Percentiles rank a stretch among this genome's conserved stretches.
phyloP scores from a whole-genome alignment of 2,797 vertebrate species.

The Hydrophis major region DNA sequence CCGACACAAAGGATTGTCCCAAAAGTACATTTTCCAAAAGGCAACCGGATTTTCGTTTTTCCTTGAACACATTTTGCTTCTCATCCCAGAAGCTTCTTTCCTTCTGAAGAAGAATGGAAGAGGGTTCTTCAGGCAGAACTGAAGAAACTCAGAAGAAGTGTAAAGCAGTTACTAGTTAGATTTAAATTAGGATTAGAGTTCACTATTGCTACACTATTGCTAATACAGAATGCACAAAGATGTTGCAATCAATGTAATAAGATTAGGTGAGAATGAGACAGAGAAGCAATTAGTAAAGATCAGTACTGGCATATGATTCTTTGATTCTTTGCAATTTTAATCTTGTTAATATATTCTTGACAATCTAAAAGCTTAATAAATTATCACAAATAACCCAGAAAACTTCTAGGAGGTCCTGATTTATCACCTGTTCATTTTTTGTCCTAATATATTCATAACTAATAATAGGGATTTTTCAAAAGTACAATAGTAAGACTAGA shows the following conservation, averaged over 20 bases:
- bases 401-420: background rate
- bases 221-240: background rate
- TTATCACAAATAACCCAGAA: background rate
- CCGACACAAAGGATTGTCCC: no score
- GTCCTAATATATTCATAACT: background rate
- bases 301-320: background rate
- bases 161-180: background rate
- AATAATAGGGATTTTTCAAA: background rate
- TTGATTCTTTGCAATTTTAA: background rate
- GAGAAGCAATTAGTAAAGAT: background rate
- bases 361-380: background rate
- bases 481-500: background rate
- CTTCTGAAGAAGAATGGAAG: no score
- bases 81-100: no score
- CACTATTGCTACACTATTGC: background rate
- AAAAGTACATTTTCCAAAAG: no score
- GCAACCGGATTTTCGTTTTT: no score
- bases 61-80: no score
- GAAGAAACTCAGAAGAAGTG: background rate
- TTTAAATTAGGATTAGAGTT: background rate
- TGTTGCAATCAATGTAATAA: background rate
- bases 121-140: no score
- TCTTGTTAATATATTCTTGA: background rate
- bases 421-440: background rate
- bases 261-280: background rate